These are phyloP conservation scores for Trimorus sp. DNA, from an alignment of 2,888 invertebrate genomes.

Conservation along the genomic window DNA sequence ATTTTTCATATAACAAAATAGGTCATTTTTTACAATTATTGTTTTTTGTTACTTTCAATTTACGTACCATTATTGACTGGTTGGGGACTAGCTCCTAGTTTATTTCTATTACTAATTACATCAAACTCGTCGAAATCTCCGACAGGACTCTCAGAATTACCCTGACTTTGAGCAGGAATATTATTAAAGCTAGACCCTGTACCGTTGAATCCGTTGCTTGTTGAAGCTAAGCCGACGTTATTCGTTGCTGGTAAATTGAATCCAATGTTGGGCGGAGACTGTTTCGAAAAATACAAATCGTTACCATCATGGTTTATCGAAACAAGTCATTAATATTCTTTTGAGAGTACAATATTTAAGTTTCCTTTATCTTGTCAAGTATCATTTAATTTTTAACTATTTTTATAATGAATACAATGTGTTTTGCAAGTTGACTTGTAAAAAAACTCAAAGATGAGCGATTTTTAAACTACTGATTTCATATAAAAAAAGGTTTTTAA, in stretches of 20 bases:
- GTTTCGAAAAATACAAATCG: background rate
- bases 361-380: no score
- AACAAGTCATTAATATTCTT: no score
- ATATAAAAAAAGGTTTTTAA: no score
- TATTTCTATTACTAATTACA: constrained; percentile 90
- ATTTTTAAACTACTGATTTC: no score
- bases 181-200: constrained; percentile 74
- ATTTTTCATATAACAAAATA: no score
- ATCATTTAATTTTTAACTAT: no score
- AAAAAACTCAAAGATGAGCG: no score
- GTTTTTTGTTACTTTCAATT: no score
- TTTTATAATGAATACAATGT: no score
- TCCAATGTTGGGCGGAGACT: constrained; percentile 76
- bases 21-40: no score
- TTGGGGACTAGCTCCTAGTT: constrained; percentile 78
- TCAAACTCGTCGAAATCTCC: constrained; percentile 94
- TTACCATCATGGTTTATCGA: no score
- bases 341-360: no score
- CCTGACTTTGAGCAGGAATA: constrained; percentile 73
- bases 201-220: constrained; percentile 78
- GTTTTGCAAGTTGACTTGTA: background rate
- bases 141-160: constrained; percentile 81
- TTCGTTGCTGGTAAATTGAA: constrained; percentile 75
- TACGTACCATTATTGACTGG: constrained; percentile 77
- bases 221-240: constrained; percentile 71